Conservation (phyloP, 2,113 vertebrate species). For the Procapra przewalskii region DNA sequence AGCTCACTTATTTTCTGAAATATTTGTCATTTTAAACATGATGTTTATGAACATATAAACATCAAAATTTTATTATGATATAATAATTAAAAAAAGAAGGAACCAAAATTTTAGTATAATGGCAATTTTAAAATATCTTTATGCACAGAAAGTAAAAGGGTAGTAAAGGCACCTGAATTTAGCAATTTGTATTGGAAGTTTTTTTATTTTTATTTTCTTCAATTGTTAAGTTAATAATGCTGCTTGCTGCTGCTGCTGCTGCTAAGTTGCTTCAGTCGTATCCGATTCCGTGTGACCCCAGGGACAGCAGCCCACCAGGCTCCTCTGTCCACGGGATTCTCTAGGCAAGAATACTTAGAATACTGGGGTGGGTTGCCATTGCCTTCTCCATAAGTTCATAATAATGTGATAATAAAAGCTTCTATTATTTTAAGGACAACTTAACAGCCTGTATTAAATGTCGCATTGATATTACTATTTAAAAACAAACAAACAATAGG, state of each 20-base stretch:
- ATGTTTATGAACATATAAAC: slow-evolving; percentile 3
- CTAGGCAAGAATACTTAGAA: too few relatives aligned
- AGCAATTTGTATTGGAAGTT: background rate
- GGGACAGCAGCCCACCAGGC: too few relatives aligned
- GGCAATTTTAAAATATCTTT: background rate
- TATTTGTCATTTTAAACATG: background rate
- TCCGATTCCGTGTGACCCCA: too few relatives aligned
- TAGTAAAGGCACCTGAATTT: background rate
- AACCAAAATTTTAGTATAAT: background rate
- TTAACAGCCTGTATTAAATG: background rate
- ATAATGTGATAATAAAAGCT: background rate
- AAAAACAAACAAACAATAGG: background rate
- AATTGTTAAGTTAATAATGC: background rate
- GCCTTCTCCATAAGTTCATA: background rate
- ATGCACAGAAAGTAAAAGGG: background rate
- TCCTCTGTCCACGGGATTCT: too few relatives aligned
- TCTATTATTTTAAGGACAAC: background rate
- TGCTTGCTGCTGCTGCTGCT: too few relatives aligned
- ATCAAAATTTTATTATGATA: background rate
- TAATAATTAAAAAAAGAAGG: background rate
- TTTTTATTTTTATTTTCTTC: background rate
- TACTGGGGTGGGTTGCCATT: too few relatives aligned
- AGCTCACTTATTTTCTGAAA: background rate
- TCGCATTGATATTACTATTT: background rate
- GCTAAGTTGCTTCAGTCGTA: too few relatives aligned